Percentiles rank a stretch among this genome's conserved stretches.
Conservation (phyloP, 2,888 invertebrate genomes). For the Drosophila nr. medialis region DNA sequence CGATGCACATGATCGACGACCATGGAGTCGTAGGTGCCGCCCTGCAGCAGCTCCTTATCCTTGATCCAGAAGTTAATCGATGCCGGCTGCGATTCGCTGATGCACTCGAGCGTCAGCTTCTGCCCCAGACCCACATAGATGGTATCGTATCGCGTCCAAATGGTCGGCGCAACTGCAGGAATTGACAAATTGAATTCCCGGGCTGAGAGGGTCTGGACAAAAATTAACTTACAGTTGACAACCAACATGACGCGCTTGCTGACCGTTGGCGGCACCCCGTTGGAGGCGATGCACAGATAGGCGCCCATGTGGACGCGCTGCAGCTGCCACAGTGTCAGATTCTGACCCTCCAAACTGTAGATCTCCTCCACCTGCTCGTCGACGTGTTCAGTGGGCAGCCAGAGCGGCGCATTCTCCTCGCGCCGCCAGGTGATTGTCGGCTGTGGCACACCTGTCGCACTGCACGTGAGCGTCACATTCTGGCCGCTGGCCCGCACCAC, state of each 20-base stretch:
- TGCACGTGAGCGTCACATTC: constrained; percentile 93
- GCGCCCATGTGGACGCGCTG: constrained; percentile 83
- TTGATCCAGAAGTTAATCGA: constrained; percentile 84
- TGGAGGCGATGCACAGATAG: constrained; percentile 84
- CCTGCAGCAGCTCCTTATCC: constrained; percentile 83
- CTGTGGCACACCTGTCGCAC: constrained; percentile 93
- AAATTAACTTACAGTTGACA: constrained; percentile 82
- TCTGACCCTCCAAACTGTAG: constrained; percentile 82
- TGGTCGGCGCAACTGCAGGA: constrained; percentile 82
- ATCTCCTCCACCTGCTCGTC: constrained; percentile 59
- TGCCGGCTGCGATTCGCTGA: constrained; percentile 83
- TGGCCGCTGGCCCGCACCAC: constrained; percentile 94
- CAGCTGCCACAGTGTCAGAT: constrained; percentile 81
- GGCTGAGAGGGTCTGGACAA: not conserved
- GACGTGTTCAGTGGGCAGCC: constrained; percentile 35
- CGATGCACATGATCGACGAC: constrained; percentile 91
- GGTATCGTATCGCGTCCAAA: constrained; percentile 82
- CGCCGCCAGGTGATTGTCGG: constrained; percentile 95
- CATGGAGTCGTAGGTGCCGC: constrained; percentile 84
- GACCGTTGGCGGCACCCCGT: constrained; percentile 84
- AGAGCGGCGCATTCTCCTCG: constrained; percentile 88
- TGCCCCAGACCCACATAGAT: constrained; percentile 83
- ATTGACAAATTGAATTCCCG: not conserved
- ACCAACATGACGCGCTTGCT: constrained; percentile 83
- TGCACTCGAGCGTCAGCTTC: constrained; percentile 82